These are phyloP conservation scores for Betta splendens DNA, from an alignment of 2,797 vertebrate species.

Conservation along the genomic window DNA sequence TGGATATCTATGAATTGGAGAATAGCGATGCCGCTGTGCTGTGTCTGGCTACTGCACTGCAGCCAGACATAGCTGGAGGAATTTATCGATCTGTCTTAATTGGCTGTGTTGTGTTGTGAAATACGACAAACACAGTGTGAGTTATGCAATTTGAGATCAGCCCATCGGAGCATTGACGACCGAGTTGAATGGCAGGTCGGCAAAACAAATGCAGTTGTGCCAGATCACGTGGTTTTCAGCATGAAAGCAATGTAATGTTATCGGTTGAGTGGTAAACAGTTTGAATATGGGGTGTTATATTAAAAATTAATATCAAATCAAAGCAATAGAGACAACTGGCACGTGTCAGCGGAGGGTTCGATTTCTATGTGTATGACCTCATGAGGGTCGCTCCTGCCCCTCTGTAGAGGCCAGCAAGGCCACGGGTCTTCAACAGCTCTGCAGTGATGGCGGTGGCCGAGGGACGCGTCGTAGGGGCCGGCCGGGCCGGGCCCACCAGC, in stretches of 20 bases:
- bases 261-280: too few relatives aligned
- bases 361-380: constrained; percentile 75
- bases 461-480: constrained; percentile 33
- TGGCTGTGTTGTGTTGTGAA: constrained; percentile 27
- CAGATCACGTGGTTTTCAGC: background rate
- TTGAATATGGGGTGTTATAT: background rate
- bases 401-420: constrained; percentile 83
- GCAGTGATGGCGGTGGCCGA: constrained; percentile 81
- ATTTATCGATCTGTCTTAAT: constrained; percentile 57
- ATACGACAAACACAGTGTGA: background rate
- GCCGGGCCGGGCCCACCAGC: constrained; percentile 41
- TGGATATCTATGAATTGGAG: background rate
- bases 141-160: constrained; percentile 46
- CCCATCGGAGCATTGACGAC: constrained; percentile 9
- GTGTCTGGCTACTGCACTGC: constrained; percentile 6
- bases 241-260: background rate
- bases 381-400: constrained; percentile 88
- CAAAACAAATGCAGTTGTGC: background rate
- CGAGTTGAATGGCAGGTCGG: constrained; percentile 4
- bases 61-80: constrained; percentile 64
- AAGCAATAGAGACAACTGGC: background rate
- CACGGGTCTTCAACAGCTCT: constrained; percentile 82
- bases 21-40: background rate
- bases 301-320: background rate
- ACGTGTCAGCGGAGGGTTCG: background rate